Evolutionary conservation across 2,113 vertebrate species (phyloP).

Genomic region (Cyanoderma ruficeps): DNA sequence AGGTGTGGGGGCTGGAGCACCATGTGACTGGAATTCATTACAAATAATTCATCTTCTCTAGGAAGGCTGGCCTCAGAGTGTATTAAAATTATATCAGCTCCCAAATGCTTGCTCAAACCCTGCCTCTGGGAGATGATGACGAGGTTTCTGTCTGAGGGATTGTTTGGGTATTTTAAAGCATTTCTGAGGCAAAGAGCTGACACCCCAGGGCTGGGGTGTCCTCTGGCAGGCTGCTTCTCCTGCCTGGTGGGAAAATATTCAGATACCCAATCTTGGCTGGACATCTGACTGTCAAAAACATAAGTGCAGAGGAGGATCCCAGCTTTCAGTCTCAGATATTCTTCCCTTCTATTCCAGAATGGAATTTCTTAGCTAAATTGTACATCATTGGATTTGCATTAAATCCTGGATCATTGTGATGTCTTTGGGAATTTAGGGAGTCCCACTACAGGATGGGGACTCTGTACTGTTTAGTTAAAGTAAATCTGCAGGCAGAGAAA

Average conservation of each 20-base stretch:
- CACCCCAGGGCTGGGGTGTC: neutral
- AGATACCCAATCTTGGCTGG: neutral
- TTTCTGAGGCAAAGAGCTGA: neutral
- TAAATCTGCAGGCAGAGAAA: neutral
- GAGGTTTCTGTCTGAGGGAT: neutral
- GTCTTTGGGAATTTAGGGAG: neutral
- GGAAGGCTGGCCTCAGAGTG: constrained; percentile 15
- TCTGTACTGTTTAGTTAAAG: neutral
- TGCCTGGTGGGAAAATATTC: neutral
- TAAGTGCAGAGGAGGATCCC: neutral
- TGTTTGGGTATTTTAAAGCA: neutral
- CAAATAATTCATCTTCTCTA: constrained; percentile 52
- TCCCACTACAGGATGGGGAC: neutral
- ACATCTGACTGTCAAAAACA: neutral
- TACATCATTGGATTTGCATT: neutral
- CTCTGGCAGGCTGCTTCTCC: neutral
- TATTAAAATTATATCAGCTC: constrained; percentile 22
- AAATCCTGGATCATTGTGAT: neutral
- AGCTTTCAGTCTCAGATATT: neutral
- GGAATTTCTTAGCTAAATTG: neutral
- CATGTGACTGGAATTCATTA: constrained; percentile 65
- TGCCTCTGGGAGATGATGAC: neutral
- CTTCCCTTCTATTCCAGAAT: neutral
- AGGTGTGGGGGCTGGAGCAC: constrained; percentile 45
- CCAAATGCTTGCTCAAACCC: neutral